Percentiles rank a stretch among this genome's conserved stretches.
Evolutionary conservation across 64 coral and sea anemone species (phyloP).

Genomic region (Montipora cactus): DNA sequence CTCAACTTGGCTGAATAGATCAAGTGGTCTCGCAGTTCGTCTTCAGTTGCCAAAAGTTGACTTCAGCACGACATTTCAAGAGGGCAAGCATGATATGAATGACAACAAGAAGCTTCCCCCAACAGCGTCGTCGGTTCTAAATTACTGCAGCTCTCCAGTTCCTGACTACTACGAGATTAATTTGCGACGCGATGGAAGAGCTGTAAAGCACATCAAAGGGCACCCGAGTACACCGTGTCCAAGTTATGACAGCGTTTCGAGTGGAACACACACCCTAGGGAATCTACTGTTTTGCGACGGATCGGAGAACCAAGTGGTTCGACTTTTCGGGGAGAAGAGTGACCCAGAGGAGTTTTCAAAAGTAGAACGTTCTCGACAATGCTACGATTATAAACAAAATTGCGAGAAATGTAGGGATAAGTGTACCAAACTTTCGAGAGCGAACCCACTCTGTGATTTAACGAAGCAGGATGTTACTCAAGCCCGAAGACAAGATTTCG

Average conservation of each 20-base stretch:
- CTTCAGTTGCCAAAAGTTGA: constrained; percentile 42
- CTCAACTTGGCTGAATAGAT: constrained; percentile 70
- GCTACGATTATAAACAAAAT: constrained; percentile 31
- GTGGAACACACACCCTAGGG: too few relatives aligned
- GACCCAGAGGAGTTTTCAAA: constrained; percentile 31
- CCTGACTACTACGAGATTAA: constrained; percentile 67
- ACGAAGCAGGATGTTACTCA: constrained; percentile 24
- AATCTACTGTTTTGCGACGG: constrained; percentile 66
- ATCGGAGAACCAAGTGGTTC: constrained; percentile 56
- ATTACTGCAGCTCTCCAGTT: constrained; percentile 68
- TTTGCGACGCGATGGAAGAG: constrained; percentile 28
- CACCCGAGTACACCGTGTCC: constrained; percentile 41
- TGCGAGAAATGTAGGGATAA: constrained; percentile 63
- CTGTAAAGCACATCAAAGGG: constrained; percentile 47
- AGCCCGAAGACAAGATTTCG: constrained; percentile 43
- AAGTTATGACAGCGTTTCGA: constrained; percentile 3
- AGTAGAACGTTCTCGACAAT: constrained; percentile 48
- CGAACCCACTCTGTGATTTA: constrained; percentile 52
- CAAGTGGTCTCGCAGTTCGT: constrained; percentile 64
- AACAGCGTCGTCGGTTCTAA: neutral
- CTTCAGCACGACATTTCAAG: constrained; percentile 70
- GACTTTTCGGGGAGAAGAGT: constrained; percentile 56
- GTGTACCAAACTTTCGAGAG: constrained; percentile 27
- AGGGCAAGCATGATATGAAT: constrained; percentile 60
- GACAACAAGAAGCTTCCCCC: constrained; percentile 54